These are phyloP conservation scores for Hanleya hanleyi DNA, from an alignment of 2,888 invertebrate species.

Conservation along the genomic window DNA sequence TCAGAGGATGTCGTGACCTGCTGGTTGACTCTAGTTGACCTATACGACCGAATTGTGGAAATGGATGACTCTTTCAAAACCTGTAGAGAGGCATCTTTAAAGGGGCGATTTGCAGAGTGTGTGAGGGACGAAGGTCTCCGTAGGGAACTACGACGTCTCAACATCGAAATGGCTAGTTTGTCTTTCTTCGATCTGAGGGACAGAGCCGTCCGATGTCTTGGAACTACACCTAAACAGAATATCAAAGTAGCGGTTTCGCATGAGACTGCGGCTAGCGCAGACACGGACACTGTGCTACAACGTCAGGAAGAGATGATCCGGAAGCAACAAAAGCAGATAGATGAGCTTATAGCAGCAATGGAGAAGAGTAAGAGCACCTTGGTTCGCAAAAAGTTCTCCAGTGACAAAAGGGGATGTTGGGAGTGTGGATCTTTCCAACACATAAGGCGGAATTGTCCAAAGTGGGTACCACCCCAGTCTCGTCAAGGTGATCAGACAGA, in stretches of 20 bases:
- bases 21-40: constrained; percentile 12
- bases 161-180: constrained; percentile 9
- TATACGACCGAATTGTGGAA: constrained; percentile 14
- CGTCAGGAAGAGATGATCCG: too few species aligned
- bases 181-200: constrained; percentile 16
- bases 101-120: constrained; percentile 13
- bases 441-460: too few species aligned
- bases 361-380: too few species aligned
- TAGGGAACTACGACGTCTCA: constrained; percentile 14
- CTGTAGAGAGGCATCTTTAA: constrained; percentile 6
- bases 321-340: neutral
- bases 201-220: constrained; percentile 3
- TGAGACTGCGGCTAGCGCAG: neutral
- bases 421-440: too few species aligned
- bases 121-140: constrained; percentile 10
- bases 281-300: too few species aligned
- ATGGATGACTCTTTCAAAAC: constrained; percentile 5
- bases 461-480: too few species aligned
- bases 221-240: neutral
- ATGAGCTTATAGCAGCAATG: too few species aligned
- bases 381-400: too few species aligned
- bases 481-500: too few species aligned
- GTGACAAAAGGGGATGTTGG: too few species aligned
- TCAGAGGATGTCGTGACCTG: constrained; percentile 14
- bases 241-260: neutral